These are phyloP conservation scores for Panonychus citri DNA, from an alignment of 1,140 invertebrate species.

Conservation along the genomic window DNA sequence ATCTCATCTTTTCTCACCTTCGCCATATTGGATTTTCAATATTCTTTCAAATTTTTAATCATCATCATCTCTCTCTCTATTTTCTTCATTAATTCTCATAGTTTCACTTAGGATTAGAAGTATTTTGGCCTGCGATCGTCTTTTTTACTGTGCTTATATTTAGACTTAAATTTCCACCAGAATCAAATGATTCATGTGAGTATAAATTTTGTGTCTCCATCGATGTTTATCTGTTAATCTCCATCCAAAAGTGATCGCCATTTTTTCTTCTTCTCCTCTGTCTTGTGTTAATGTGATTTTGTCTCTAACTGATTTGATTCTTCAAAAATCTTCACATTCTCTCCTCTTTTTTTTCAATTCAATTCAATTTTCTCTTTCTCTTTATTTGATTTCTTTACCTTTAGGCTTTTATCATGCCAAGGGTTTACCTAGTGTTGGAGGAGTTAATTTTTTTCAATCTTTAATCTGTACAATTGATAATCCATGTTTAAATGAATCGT, in stretches of 20 bases:
- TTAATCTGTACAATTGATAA: constrained; percentile 18
- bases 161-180: constrained; percentile 13
- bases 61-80: no score
- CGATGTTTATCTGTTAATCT: background rate
- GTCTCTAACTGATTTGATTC: no score
- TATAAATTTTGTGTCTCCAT: background rate
- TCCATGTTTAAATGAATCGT: constrained; percentile 13
- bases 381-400: background rate
- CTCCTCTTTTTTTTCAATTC: background rate
- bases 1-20: no score
- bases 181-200: constrained; percentile 15
- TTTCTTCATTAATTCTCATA: no score
- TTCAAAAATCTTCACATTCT: background rate
- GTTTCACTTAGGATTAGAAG: constrained; percentile 13
- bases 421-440: constrained; percentile 16
- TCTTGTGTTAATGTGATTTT: background rate
- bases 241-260: background rate
- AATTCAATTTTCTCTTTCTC: background rate
- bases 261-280: background rate
- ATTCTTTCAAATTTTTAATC: no score
- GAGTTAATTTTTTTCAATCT: constrained; percentile 16
- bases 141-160: constrained; percentile 15
- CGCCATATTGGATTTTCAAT: no score
- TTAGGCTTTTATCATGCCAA: constrained; percentile 17
- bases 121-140: constrained; percentile 16